Base-by-base conservation (phyloP, 2,888 invertebrate species). In the Arctia plantaginis region DNA sequence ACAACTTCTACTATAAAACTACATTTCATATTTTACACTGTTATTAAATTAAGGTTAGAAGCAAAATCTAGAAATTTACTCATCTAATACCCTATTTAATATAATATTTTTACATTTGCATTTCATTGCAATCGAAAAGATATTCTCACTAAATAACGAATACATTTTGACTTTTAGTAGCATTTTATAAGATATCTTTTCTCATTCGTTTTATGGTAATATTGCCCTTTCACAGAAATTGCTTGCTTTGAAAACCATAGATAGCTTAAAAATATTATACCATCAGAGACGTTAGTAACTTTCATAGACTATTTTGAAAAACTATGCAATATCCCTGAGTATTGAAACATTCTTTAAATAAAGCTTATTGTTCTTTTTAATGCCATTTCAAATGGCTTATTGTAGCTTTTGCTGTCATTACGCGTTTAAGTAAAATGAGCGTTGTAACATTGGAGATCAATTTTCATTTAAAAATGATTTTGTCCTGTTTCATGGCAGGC, bases 401-500 rank as follows among this genome's bases (percentile, higher is more conserved):
- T n/a, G 7, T 55, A 55, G 55, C 55, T 55, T 62, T 62, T 15
- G 15, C 7, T 68, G 33, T 23, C 33, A 35, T 35, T 4, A 35
- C 35, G 35, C 35, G 3, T 30, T 47, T 27, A 18, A 18, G 8
- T 20, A 0, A 44, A 7, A 44, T 30, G 15, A 15, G 59, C 30
- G 59, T n/a, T 47, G 10, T 47, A 59, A 44, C 12, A 35, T 35
- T 35, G 3, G 35, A 35, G 10, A 18, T 27, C 10, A 20, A 47
- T 20, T 68, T 47, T 68, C 13, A 27, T 30, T 68, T 27, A 23
- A 33, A 15, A 20, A 20, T 30, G 3, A 35, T 18, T 65, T 64
- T 8, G 27, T 68, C n/a, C 66, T 79, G 3, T 84, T 83, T 83
- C 33, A 59, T 82, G 47, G 62, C 86, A 96, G 96, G 96, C 81